These are phyloP conservation scores for Philhelius pedissequus DNA, from an alignment of 2,888 invertebrate genomes.

Conservation along the genomic window DNA sequence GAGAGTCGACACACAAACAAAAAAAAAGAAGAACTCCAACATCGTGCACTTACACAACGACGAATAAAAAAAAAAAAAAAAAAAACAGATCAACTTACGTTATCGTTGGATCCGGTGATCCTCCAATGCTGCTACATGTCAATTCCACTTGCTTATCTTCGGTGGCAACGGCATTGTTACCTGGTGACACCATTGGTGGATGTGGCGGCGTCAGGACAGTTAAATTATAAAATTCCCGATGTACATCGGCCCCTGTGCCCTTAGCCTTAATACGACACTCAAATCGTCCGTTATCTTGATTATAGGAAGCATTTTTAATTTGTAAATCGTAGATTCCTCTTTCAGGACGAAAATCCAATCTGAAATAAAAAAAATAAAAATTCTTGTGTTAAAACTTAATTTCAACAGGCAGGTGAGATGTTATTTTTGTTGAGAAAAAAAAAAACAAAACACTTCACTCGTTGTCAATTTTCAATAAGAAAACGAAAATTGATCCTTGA, in stretches of 20 bases:
- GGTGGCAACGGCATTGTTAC: constrained; percentile 87
- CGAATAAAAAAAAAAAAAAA: not conserved
- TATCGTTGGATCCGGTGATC: constrained; percentile 93
- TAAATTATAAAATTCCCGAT: constrained; percentile 89
- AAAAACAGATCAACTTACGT: constrained; percentile 79
- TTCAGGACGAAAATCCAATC: constrained; percentile 88
- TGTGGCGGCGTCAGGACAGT: constrained; percentile 93
- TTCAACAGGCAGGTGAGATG: not conserved
- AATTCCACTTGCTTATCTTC: constrained; percentile 89
- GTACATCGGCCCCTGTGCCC: constrained; percentile 90
- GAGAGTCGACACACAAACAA: not conserved
- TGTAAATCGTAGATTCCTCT: constrained; percentile 93
- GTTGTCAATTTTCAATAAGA: constrained; percentile 43
- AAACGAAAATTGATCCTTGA: constrained; percentile 24
- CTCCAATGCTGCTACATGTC: constrained; percentile 90
- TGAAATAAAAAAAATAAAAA: constrained; percentile 75
- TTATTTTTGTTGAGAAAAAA: not conserved
- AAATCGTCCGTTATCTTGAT: constrained; percentile 93
- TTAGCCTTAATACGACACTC: constrained; percentile 92
- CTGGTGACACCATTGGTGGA: constrained; percentile 88
- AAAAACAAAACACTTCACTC: not conserved
- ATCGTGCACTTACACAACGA: not conserved
- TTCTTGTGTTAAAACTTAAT: constrained; percentile 32
- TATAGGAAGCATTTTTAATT: constrained; percentile 93
- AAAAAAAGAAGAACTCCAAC: not conserved